These are phyloP conservation scores for Salmo trutta DNA, from an alignment of 2,797 vertebrate species.

Conservation along the genomic window DNA sequence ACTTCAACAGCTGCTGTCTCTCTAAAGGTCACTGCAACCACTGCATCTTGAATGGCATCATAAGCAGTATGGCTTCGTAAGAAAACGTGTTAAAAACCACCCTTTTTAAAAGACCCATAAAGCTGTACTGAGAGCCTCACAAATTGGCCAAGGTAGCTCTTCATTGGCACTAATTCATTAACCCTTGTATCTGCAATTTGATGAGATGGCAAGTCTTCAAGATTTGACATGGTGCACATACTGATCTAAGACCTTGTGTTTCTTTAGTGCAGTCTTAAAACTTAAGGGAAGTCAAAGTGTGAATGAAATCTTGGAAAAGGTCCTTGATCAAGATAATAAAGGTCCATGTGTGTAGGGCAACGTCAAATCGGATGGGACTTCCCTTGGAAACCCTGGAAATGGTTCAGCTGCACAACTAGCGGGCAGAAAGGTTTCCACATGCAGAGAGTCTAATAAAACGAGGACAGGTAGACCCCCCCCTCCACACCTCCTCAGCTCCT, in stretches of 20 bases:
- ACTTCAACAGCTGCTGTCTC: not conserved
- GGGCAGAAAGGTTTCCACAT: constrained; percentile 7
- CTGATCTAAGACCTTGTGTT: not conserved
- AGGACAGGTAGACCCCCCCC: not conserved
- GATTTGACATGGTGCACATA: not conserved
- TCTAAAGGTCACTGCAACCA: not conserved
- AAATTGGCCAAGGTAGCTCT: too few species aligned
- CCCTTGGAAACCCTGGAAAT: not conserved
- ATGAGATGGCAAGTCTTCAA: too few species aligned
- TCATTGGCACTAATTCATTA: constrained; percentile 14
- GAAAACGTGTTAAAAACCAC: not conserved
- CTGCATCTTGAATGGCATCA: constrained; percentile 2
- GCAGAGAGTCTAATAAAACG: not conserved
- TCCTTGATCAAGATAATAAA: not conserved
- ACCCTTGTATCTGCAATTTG: not conserved
- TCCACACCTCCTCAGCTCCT: not conserved
- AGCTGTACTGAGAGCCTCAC: too few species aligned
- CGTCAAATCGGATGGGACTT: not conserved
- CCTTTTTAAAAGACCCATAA: too few species aligned
- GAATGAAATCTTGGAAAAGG: not conserved
- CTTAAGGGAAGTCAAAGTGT: not conserved
- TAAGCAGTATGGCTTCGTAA: not conserved
- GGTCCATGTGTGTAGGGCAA: not conserved
- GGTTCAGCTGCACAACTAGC: not conserved
- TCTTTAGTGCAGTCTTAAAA: not conserved